phyloP scores from a whole-genome alignment of 92 coral and sea anemone genomes.

The Palythoa caribaeorum region DNA sequence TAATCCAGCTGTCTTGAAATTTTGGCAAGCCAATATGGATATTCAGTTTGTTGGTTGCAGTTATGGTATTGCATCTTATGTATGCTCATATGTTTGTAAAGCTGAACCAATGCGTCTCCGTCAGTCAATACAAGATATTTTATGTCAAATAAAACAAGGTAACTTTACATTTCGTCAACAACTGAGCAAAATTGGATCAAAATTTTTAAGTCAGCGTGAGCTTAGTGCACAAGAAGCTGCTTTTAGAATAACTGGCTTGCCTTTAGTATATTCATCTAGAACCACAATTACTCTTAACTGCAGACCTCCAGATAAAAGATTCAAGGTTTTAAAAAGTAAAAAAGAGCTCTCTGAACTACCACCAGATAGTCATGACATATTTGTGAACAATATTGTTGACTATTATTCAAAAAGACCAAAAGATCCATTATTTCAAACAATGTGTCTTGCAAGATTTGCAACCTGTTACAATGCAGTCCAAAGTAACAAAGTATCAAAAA shows the following conservation, averaged over 20 bases:
- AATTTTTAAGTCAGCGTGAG: background rate
- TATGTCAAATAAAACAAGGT: conserved; percentile 18
- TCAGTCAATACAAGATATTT: background rate
- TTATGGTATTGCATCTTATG: conserved; percentile 42
- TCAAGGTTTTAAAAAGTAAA: conserved; percentile 9
- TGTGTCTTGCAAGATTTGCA: conserved; percentile 46
- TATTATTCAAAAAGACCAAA: conserved; percentile 45
- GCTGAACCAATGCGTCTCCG: conserved; percentile 31
- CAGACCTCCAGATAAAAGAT: conserved; percentile 41
- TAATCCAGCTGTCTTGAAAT: conserved; percentile 40
- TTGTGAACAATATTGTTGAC: conserved; percentile 42
- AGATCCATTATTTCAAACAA: conserved; percentile 43
- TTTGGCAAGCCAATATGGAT: conserved; percentile 41
- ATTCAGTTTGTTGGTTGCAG: conserved; percentile 41
- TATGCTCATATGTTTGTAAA: conserved; percentile 44
- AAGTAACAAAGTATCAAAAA: conserved; percentile 30
- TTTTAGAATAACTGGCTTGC: conserved; percentile 24
- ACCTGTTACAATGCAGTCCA: conserved; percentile 47
- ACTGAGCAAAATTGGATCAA: conserved; percentile 31
- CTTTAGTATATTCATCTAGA: conserved; percentile 45
- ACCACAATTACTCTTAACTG: conserved; percentile 39
- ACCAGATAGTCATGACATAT: conserved; percentile 36
- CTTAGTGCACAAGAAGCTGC: conserved; percentile 21
- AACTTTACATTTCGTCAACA: conserved; percentile 36
- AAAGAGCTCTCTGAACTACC: conserved; percentile 8